Evolutionary conservation across 2,888 invertebrate species (phyloP), one percentile per base, ranked within the genome.

Genomic region (Aspidapion aeneum): DNA sequence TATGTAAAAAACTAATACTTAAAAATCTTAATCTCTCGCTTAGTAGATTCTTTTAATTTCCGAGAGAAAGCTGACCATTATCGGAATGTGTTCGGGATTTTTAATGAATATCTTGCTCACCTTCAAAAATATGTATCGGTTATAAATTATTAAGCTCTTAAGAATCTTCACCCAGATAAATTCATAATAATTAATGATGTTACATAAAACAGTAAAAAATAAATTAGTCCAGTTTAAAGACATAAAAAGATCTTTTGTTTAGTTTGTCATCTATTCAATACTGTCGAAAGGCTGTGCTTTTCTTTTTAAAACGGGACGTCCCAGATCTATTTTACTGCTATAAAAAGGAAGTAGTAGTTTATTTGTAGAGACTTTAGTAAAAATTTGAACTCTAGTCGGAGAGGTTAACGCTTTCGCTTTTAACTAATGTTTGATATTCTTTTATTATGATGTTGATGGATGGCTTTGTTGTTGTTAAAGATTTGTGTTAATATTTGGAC

Each of bases 381-480:
- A 3, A 35, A 35, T 35, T 35, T 35, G 12, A 35, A 3, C 35
- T 35, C 35, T 20, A 51, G 51, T 50, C 51, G 51, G 22, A 59
- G 51, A 59, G 21, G 59, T 52, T 59, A 59, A 59, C 21, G 59
- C 59, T 50, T 58, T 50, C 20, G 35, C 35, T 35, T 35, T 35
- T 12, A 12, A 7, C 35, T 35, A 35, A 3, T 35, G 35, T 35
- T 35, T 35, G 35, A 35, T 35, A 35, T 35, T 35, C 35, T 35
- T 35, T 12, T 35, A 7, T 35, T 35, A n/a, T 35, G 3, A 35
- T 35, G 35, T 35, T 35, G 35, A 35, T 12, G 35, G 12, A 35
- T 35, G 12, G 35, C 35, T 35, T 35, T 35, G 35, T 35, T 35
- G 12, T 35, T 35, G 12, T 35, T 35, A 35, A 12, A 12, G 35